Evolutionary conservation across 2,113 vertebrate species (phyloP), one percentile per base, ranked within the genome.

Genomic region (Elephantulus edwardii): DNA sequence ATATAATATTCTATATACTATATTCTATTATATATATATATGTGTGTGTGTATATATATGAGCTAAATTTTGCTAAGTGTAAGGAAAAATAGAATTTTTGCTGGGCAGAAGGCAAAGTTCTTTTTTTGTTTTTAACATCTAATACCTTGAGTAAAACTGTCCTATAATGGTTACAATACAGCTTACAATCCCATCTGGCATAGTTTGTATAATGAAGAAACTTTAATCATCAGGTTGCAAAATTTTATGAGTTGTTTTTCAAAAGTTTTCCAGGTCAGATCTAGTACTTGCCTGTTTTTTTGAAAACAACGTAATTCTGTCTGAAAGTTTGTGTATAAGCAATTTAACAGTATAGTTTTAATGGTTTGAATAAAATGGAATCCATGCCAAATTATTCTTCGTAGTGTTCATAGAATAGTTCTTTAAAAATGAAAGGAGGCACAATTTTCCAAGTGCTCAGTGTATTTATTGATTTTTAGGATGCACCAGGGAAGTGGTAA

Each of bases 371-470:
- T 2, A 76, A 93, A 95, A 90, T 70, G 11, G 2, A 90, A 95
- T 89, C n/a, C 28, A 12, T 90, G 17, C 48, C 90, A 86, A 54
- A 46, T 74, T 93, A 82, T 96, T 91, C 3, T 86, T 82, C 94
- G 95, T 50, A 94, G 7, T 20, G 8, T 89, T 75, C 71, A 94
- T 12, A 93, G 6, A 6, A 86, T 30, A 91, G 28, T 78, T 50
- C 87, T 92, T 50, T n/a, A 91, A 88, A 96, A 97, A 79, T 38
- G 56, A 97, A 96, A 93, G 17, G 14, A 60, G 56, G 4, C 62
- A n/a, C 35, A 56, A 5, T 82, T 95, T 95, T 93, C 35, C 82
- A 94, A 92, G 38, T 94, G 80, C 7, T 40, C 16, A 3, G 26
- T 94, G 48, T 0, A 74, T 87, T 90, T 95, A 83, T 68, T 95